These are phyloP conservation scores for Dreissena rostriformis DNA, from an alignment of 1,140 invertebrate genomes.

Conservation along the genomic window DNA sequence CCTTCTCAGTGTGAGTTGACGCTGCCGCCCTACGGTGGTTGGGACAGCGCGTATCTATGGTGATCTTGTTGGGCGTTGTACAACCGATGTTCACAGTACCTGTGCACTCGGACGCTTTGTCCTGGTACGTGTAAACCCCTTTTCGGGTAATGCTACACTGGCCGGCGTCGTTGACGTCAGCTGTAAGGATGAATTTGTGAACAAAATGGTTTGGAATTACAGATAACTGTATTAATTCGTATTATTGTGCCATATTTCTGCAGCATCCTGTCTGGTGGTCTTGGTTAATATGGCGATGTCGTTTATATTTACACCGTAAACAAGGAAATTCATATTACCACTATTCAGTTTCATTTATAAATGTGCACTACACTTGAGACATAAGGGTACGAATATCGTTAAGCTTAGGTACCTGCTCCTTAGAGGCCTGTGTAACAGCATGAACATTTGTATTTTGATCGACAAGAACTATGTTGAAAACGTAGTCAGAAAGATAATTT, in stretches of 20 bases:
- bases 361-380: neutral
- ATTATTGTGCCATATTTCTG: too few relatives aligned
- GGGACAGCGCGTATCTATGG: conserved; percentile 50
- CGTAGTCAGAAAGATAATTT: neutral
- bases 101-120: conserved; percentile 53
- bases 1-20: neutral
- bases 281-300: too few relatives aligned
- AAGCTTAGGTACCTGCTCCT: neutral
- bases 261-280: too few relatives aligned
- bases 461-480: neutral
- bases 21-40: neutral
- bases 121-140: conserved; percentile 54
- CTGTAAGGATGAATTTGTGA: too few relatives aligned
- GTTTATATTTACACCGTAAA: too few relatives aligned
- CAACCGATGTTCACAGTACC: conserved; percentile 59
- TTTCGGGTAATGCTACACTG: conserved; percentile 52
- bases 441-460: neutral
- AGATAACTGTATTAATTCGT: too few relatives aligned
- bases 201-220: too few relatives aligned
- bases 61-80: conserved; percentile 42
- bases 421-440: neutral
- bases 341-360: neutral
- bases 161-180: conserved; percentile 51
- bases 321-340: too few relatives aligned
- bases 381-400: too few relatives aligned